phyloP scores from a whole-genome alignment of 2,888 invertebrate genomes.

The Mayetiola destructor region DNA sequence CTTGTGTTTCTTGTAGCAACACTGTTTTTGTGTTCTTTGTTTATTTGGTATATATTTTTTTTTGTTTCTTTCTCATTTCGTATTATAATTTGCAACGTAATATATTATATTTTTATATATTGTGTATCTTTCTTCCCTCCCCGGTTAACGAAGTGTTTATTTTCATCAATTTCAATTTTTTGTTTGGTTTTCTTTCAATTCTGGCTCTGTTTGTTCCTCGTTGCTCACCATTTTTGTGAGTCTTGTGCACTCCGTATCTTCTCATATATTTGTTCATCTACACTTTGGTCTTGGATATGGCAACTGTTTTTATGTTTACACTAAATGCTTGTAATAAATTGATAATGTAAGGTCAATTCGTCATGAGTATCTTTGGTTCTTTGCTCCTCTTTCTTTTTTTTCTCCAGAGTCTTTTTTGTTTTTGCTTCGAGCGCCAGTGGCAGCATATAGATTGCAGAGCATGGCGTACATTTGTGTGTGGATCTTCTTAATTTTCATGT shows the following conservation, averaged over 20 bases:
- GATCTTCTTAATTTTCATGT: background rate
- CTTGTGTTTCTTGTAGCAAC: background rate
- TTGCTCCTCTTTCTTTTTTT: background rate
- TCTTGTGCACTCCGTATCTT: too few species aligned
- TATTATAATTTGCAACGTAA: too few species aligned
- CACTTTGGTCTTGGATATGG: too few species aligned
- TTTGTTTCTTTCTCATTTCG: too few species aligned
- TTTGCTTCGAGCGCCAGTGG: background rate
- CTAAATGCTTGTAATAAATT: constrained; percentile 12
- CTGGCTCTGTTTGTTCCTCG: too few species aligned
- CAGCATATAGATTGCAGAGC: background rate
- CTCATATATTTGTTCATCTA: too few species aligned
- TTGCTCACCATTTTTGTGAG: too few species aligned
- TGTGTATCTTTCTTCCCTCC: too few species aligned
- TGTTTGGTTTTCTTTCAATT: too few species aligned
- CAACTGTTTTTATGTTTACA: background rate
- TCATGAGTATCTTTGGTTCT: background rate
- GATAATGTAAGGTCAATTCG: constrained; percentile 12
- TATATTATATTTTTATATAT: too few species aligned
- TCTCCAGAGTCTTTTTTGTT: background rate
- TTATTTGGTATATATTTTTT: background rate
- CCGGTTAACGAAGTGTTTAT: too few species aligned
- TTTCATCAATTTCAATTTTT: too few species aligned
- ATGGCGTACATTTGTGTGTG: background rate
- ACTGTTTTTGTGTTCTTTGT: background rate